phyloP scores from a whole-genome alignment of 2,113 vertebrate genomes.

The Cochlearius cochlearius region DNA sequence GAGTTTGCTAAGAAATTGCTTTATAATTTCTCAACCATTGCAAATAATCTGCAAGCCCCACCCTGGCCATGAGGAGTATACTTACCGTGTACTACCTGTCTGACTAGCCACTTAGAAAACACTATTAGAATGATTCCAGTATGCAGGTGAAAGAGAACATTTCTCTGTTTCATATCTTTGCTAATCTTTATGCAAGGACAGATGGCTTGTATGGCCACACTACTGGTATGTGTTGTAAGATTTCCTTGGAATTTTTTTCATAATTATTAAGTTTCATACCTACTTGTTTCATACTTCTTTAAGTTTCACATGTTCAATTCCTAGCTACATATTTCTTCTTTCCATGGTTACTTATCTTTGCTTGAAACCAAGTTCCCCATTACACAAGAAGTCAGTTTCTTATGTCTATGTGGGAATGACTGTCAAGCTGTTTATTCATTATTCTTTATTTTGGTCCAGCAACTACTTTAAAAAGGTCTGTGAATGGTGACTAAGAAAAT shows the following conservation, averaged over 20 bases:
- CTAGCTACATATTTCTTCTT: neutral
- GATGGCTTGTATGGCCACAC: neutral
- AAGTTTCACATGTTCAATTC: neutral
- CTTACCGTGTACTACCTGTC: neutral
- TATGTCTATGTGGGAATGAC: neutral
- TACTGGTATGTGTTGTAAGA: neutral
- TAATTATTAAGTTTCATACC: neutral
- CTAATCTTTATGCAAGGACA: neutral
- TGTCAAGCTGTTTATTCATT: neutral
- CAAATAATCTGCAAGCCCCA: neutral
- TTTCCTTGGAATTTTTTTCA: neutral
- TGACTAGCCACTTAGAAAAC: neutral
- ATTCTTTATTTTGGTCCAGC: neutral
- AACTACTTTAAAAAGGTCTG: neutral
- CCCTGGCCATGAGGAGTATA: neutral
- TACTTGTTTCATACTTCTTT: too few species aligned
- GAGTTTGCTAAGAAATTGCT: neutral
- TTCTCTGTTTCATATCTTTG: neutral
- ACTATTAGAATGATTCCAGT: neutral
- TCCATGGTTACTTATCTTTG: neutral
- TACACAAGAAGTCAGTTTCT: neutral
- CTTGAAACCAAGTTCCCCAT: neutral
- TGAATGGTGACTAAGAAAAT: neutral
- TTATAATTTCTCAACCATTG: neutral
- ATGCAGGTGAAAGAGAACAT: neutral